Evolutionary conservation across 1,140 invertebrate species (phyloP).

Genomic region (Lasioglossum albipes): DNA sequence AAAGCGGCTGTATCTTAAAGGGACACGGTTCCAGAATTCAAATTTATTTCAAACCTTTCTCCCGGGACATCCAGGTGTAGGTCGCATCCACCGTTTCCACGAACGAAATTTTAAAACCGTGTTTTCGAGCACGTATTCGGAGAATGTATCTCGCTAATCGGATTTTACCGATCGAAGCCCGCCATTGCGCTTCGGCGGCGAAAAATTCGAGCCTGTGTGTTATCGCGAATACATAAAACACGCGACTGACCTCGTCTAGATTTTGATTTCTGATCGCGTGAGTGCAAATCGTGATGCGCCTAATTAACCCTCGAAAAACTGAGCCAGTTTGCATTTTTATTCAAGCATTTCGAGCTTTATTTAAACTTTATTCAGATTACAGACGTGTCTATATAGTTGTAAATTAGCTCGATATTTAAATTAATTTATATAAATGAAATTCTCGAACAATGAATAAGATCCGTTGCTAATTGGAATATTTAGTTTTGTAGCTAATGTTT

Average conservation of each 20-base stretch:
- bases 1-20: constrained; percentile 6
- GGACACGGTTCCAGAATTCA: neutral
- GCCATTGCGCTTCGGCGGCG: neutral
- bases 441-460: too few species aligned
- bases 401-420: too few species aligned
- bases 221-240: neutral
- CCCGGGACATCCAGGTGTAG: too few species aligned
- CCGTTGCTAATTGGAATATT: too few species aligned
- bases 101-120: neutral
- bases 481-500: too few species aligned
- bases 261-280: neutral
- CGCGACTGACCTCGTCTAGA: too few species aligned
- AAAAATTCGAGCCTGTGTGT: neutral
- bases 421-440: too few species aligned
- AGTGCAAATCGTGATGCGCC: neutral
- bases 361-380: too few species aligned
- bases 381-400: too few species aligned
- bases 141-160: neutral
- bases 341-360: too few species aligned
- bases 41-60: neutral
- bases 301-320: too few species aligned
- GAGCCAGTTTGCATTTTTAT: too few species aligned
- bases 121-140: neutral
- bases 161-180: neutral
- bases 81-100: neutral